Conservation (phyloP, 2,113 vertebrate genomes). For the Siniperca knerii region DNA sequence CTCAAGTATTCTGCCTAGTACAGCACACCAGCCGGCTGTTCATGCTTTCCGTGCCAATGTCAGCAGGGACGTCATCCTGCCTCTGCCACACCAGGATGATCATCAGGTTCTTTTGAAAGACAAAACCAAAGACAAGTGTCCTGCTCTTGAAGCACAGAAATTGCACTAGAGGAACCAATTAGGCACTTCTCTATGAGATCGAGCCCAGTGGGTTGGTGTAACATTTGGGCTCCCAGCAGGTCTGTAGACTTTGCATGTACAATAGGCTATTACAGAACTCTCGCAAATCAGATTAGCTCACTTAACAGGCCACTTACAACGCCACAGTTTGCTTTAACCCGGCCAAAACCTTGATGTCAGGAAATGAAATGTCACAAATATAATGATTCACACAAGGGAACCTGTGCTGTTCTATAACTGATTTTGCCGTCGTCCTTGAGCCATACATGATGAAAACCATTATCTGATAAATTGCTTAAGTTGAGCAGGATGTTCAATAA, state of each 20-base stretch:
- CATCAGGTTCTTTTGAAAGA: conserved; percentile 38
- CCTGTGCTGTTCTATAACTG: neutral
- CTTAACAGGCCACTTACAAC: conserved; percentile 44
- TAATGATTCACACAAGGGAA: neutral
- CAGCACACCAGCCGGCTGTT: conserved; percentile 27
- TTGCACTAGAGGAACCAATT: conserved; percentile 47
- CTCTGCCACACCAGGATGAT: conserved; percentile 14
- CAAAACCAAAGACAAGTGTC: conserved; percentile 34
- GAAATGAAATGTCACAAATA: neutral
- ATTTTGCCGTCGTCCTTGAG: neutral
- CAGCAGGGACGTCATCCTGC: neutral
- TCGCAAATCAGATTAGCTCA: conserved; percentile 35
- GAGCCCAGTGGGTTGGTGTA: conserved; percentile 30
- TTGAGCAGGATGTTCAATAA: neutral
- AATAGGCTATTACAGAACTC: conserved; percentile 30
- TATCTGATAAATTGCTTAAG: neutral
- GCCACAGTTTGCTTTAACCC: neutral
- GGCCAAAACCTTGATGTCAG: conserved; percentile 27
- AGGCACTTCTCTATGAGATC: conserved; percentile 34
- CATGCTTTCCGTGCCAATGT: conserved; percentile 1
- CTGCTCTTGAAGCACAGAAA: neutral
- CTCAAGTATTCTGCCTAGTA: neutral
- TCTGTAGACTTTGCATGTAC: conserved; percentile 43
- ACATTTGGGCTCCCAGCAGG: conserved; percentile 67
- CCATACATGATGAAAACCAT: neutral